Evolutionary conservation across 53 echinoderm and acorn worm genomes (phyloP).

Genomic region (Holothuria leucospilota): DNA sequence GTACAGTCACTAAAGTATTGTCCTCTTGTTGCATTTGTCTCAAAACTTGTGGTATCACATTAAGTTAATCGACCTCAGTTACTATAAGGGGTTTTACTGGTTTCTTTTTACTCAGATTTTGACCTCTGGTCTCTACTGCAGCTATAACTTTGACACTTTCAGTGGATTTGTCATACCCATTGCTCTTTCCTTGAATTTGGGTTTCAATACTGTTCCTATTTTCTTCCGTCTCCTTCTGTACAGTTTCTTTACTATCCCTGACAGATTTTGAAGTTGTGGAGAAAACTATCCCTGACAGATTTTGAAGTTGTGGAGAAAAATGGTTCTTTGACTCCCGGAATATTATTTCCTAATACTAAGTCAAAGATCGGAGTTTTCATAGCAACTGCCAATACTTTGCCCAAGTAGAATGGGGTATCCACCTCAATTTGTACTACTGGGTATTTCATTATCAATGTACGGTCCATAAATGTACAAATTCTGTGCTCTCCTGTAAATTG

Average conservation of each 20-base stretch:
- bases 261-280: conserved; percentile 48
- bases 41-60: conserved; percentile 25
- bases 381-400: not conserved
- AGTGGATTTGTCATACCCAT: too few relatives aligned
- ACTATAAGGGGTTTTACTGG: conserved; percentile 21
- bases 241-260: not conserved
- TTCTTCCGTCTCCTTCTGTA: not conserved
- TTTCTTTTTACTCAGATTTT: not conserved
- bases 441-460: not conserved
- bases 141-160: not conserved
- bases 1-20: not conserved
- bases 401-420: not conserved
- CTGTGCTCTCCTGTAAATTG: conserved; percentile 17
- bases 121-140: conserved; percentile 1
- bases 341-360: conserved; percentile 6
- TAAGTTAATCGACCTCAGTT: not conserved
- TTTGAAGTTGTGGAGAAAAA: conserved; percentile 33
- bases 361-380: not conserved
- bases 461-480: conserved; percentile 6
- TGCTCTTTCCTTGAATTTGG: too few relatives aligned
- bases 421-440: conserved; percentile 1
- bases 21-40: conserved; percentile 3
- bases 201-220: too few relatives aligned
- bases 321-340: conserved; percentile 7
- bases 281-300: conserved; percentile 34